phyloP scores from a whole-genome alignment of 2,113 vertebrate genomes.

The Spermophilus dauricus region DNA sequence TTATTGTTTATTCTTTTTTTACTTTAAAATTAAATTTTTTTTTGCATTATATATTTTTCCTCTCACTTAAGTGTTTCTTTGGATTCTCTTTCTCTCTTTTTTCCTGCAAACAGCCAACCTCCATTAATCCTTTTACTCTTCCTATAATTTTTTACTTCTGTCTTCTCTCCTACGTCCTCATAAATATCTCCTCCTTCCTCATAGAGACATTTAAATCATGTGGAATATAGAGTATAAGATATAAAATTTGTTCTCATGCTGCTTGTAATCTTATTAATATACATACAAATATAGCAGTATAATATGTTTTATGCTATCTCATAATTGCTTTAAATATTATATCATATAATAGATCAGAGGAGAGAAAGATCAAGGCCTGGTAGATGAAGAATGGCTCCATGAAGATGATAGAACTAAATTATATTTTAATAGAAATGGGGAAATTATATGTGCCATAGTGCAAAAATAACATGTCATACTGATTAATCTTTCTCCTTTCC shows the following conservation, averaged over 20 bases:
- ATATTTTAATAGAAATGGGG: background rate
- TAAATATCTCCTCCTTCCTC: background rate
- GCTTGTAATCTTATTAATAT: conserved; percentile 41
- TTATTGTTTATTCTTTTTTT: no score
- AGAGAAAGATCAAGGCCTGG: background rate
- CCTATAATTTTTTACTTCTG: no score
- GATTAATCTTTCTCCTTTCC: background rate
- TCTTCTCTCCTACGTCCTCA: no score
- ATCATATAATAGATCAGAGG: background rate
- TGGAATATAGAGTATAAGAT: conserved; percentile 35
- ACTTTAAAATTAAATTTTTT: no score
- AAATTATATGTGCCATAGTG: background rate
- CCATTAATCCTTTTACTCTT: no score
- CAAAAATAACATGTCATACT: background rate
- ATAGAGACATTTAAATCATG: background rate
- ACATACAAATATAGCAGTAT: conserved; percentile 5
- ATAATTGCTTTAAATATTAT: conserved; percentile 14
- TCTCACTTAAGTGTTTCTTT: no score
- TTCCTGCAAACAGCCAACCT: no score
- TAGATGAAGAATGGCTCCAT: background rate
- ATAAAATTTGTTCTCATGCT: background rate
- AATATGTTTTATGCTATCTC: conserved; percentile 18
- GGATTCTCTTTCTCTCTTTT: no score
- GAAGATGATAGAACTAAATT: conserved; percentile 7
- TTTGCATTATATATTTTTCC: no score